Evolutionary conservation across 2,113 vertebrate species (phyloP).

Genomic region (Engraulis encrasicolus): DNA sequence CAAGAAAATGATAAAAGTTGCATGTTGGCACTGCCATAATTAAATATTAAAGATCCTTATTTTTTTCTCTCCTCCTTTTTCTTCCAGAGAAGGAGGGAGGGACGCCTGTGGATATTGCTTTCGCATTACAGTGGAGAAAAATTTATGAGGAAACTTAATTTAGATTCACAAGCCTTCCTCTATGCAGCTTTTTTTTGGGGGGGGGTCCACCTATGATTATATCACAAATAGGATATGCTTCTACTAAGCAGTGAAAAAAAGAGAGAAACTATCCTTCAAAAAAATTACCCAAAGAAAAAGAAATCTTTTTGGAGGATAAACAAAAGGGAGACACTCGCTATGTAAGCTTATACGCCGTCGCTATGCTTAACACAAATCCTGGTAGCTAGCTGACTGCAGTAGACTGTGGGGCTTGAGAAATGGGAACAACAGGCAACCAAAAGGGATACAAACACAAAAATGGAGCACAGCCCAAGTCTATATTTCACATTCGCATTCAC

Average conservation of each 20-base stretch:
- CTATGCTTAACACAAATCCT: constrained; percentile 18
- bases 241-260: constrained; percentile 28
- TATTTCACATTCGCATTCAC: background rate
- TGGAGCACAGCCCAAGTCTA: background rate
- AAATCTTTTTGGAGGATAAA: constrained; percentile 17
- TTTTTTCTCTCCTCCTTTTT: constrained; percentile 48
- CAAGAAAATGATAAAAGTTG: constrained; percentile 78
- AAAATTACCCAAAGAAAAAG: constrained; percentile 26
- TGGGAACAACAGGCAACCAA: background rate
- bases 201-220: constrained; percentile 55
- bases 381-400: background rate
- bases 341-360: background rate
- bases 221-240: constrained; percentile 53
- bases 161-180: constrained; percentile 60
- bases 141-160: constrained; percentile 64
- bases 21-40: constrained; percentile 77
- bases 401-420: constrained; percentile 12
- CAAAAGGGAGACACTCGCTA: background rate
- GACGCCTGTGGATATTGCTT: constrained; percentile 77
- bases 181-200: constrained; percentile 49
- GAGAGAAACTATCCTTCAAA: constrained; percentile 38
- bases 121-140: constrained; percentile 65
- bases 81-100: constrained; percentile 48
- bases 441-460: constrained; percentile 11
- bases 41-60: constrained; percentile 76